Percentiles rank a stretch among this genome's conserved stretches.
These are phyloP conservation scores for Tetrapedia diversipes DNA, from an alignment of 2,888 invertebrate species.

Conservation along the genomic window DNA sequence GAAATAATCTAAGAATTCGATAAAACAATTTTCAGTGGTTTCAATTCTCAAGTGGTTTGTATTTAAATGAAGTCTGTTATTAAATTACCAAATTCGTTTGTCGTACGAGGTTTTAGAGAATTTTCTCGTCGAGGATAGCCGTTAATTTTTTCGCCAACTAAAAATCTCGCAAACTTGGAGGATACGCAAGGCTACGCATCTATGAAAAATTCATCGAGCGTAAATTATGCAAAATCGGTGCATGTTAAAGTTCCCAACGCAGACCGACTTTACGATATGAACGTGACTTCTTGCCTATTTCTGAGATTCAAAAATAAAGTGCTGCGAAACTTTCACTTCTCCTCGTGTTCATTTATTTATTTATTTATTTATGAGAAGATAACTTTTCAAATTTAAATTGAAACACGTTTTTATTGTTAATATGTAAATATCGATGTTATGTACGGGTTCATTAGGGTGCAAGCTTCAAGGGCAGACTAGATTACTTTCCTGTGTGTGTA, in stretches of 20 bases:
- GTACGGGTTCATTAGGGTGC: background rate
- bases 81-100: too few relatives aligned
- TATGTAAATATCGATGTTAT: too few relatives aligned
- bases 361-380: too few relatives aligned
- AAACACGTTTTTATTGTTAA: background rate
- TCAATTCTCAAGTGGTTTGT: too few relatives aligned
- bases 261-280: background rate
- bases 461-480: background rate
- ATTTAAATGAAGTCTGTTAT: too few relatives aligned
- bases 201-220: conserved; percentile 12
- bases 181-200: background rate
- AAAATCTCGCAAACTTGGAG: background rate
- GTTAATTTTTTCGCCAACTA: background rate
- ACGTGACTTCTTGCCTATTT: conserved; percentile 3
- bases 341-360: too few relatives aligned
- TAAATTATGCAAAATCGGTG: conserved; percentile 21
- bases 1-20: too few relatives aligned
- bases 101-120: too few relatives aligned
- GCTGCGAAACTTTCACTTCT: too few relatives aligned
- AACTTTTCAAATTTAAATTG: too few relatives aligned
- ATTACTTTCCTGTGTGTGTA: background rate
- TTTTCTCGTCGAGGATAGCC: background rate
- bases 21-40: too few relatives aligned
- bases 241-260: background rate
- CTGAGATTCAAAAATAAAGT: too few relatives aligned